Evolutionary conservation across 2,888 invertebrate species (phyloP).

Genomic region (Acleris emargana): DNA sequence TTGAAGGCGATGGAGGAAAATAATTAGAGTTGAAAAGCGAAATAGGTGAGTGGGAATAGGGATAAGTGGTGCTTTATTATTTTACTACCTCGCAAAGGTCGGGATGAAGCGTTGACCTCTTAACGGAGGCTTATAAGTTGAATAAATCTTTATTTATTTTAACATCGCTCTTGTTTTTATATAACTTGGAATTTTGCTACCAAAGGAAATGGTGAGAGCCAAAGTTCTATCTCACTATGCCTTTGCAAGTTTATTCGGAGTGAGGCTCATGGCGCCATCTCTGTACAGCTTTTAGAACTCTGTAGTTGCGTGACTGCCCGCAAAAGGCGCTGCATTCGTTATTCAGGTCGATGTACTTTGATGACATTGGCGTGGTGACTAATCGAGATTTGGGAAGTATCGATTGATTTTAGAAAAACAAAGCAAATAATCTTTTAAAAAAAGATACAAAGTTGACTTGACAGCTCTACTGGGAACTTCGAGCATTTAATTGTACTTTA

Average conservation of each 20-base stretch:
- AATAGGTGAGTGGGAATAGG: constrained; percentile 30
- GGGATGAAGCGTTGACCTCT: constrained; percentile 23
- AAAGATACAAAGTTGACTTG: no score
- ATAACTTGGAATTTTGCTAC: no score
- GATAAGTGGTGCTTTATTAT: constrained; percentile 34
- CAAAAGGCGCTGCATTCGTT: constrained; percentile 15
- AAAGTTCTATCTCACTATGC: constrained; percentile 39
- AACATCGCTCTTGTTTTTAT: no score
- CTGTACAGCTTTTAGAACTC: constrained; percentile 4
- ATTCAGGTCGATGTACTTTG: constrained; percentile 33
- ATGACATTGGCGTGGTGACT: constrained; percentile 5
- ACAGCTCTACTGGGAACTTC: no score
- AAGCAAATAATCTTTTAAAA: no score
- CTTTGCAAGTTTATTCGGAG: constrained; percentile 3
- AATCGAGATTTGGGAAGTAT: constrained; percentile 20
- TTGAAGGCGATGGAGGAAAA: constrained; percentile 29
- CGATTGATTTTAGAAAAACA: neutral
- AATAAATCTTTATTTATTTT: constrained; percentile 12
- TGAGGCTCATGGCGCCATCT: constrained; percentile 28
- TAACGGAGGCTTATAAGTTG: constrained; percentile 2
- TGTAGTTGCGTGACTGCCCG: constrained; percentile 13
- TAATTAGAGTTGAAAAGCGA: constrained; percentile 33
- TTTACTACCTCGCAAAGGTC: constrained; percentile 26
- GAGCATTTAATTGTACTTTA: no score
- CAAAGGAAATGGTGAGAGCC: constrained; percentile 31